Base-by-base conservation (phyloP, 2,888 invertebrate genomes). In the Cybosia mesomella region DNA sequence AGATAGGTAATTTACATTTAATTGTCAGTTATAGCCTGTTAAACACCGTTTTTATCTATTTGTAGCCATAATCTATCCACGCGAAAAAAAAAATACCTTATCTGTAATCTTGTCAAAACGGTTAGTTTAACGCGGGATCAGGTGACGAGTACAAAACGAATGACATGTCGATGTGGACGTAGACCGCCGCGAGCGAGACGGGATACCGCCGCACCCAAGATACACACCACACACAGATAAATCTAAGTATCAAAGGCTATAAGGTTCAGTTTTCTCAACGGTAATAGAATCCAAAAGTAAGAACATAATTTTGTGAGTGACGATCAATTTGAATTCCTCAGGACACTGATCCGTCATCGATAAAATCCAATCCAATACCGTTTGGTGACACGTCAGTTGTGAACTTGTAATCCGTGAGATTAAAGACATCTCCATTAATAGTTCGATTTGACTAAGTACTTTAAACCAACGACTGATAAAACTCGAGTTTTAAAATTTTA, bases 331-430 rank as follows among this genome's bases (percentile, higher is more conserved):
- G 87, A 92, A 94, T 94, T 92, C 90, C 89, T 89, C 86, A 91
- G 89, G 92, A 93, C 92, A 91, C 87, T 89, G 94, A 94, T 94
- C 93, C 92, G 91, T 93, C 92, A 90, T 91, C 91, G 94, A 94
- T 94, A 94, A 93, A 85, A 83, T n/a, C n/a, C 88, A 86, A 88
- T 89, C 88, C 86, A 87, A 88, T 87, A 86, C 82, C 90, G 85
- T 87, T 90, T 91, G 93, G 93, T 94, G 93, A 94, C 93, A 94
- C 91, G 89, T 91, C 85, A 92, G 88, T 90, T 87, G 90, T 89
- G 88, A 87, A 88, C 88, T 89, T 89, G 89, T 93, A 93, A 93
- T 91, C 89, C 86, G 82, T 75, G 76, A 84, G 88, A 90, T 92
- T 90, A 86, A 85, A 88, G 82, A 87, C 83, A 78, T 86, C 81